Base-by-base conservation (phyloP, 2,888 invertebrate genomes). In the Holacanthella duospinosa region DNA sequence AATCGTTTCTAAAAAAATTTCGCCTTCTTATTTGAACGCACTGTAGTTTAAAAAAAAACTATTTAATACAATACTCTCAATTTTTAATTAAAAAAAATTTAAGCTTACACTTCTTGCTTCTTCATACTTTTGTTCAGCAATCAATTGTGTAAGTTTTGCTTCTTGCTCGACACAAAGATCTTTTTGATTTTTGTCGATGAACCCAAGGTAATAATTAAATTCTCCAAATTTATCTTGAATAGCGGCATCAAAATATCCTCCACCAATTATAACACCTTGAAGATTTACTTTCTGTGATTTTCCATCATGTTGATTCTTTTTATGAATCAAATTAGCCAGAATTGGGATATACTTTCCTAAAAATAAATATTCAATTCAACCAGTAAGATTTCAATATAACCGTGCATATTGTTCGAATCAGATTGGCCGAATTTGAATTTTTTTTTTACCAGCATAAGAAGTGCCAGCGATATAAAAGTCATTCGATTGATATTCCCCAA, bases 341-440 rank as follows among this genome's bases (percentile, higher is more conserved):
- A 27, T 36, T n/a, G 62, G 62, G 36, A 56, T 56, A 26, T 62
- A 59, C 21, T 59, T 59, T n/a, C 59, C 59, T 58, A 36, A 58
- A 58, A 27, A 28, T 36, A 9, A 36, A 36, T 9, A 16, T 48
- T n/a, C 4, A 48, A 48, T 4, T 48, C n/a, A 48, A 48, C 48
- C 4, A n/a, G n/a, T n/a, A n/a, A n/a, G n/a, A n/a, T n/a, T n/a
- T n/a, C n/a, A n/a, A n/a, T n/a, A n/a, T n/a, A n/a, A n/a, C n/a
- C 48, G 48, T 9, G 19, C 21, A 48, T 16, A 4, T 48, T 48
- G 21, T 21, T 48, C 12, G n/a, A 48, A 21, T 36, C 36, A 36
- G 16, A 36, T 12, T 6, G 36, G 9, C 36, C 6, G 36, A 36
- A 36, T 6, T 36, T 16, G 36, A 36, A 36, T 36, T 36, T 36